Evolutionary conservation across 1,140 invertebrate species (phyloP).

Genomic region (Zelostemma sp.): DNA sequence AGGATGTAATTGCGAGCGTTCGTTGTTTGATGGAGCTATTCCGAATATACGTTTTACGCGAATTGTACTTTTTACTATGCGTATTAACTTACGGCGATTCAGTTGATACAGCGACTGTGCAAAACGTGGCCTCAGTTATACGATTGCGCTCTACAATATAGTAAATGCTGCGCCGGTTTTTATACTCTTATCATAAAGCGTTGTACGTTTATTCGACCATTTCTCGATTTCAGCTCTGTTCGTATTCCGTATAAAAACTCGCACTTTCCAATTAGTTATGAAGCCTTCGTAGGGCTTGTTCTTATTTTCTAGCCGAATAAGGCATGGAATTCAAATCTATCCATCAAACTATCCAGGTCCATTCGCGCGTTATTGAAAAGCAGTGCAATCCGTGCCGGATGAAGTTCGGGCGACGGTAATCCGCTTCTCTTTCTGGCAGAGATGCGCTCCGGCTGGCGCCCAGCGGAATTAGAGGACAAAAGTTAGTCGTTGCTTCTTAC

Average conservation of each 20-base stretch:
- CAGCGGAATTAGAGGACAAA: constrained; percentile 50
- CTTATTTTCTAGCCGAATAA: no score
- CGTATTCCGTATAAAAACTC: no score
- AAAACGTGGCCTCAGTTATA: constrained; percentile 4
- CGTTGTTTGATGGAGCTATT: constrained; percentile 36
- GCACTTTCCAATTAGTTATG: no score
- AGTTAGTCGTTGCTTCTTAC: no score
- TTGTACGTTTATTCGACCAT: constrained; percentile 29
- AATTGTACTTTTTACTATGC: constrained; percentile 32
- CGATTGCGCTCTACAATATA: constrained; percentile 35
- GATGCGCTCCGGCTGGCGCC: constrained; percentile 13
- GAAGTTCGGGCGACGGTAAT: no score
- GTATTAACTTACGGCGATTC: constrained; percentile 30
- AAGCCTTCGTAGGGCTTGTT: no score
- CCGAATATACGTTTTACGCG: constrained; percentile 28
- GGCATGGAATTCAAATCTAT: no score
- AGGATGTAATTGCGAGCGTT: constrained; percentile 25
- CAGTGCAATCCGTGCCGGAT: no score
- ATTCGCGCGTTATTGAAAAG: no score
- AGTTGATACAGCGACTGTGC: constrained; percentile 22
- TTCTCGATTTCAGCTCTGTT: constrained; percentile 11
- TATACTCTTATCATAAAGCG: constrained; percentile 33
- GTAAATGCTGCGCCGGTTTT: constrained; percentile 30
- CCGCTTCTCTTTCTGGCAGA: no score
- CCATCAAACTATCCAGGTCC: no score